Conservation (phyloP, 1,140 invertebrate species). For the Drosophila repletoides region DNA sequence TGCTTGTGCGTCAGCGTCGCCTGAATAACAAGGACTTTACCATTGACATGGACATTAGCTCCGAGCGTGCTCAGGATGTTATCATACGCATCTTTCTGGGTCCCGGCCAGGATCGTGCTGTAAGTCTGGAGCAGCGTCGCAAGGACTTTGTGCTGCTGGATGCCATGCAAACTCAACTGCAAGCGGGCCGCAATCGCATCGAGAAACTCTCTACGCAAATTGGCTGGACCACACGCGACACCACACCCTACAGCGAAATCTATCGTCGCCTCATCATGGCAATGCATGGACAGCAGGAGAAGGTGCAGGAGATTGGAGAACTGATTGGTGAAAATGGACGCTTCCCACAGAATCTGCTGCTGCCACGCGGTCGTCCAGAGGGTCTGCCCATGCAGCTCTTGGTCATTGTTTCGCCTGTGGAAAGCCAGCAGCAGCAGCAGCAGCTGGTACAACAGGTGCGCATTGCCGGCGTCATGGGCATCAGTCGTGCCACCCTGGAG, state of each 20-base stretch:
- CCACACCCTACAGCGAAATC: conserved; percentile 84
- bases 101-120: conserved; percentile 84
- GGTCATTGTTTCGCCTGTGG: conserved; percentile 82
- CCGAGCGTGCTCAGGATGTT: conserved; percentile 82
- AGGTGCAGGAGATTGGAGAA: conserved; percentile 81
- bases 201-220: conserved; percentile 86
- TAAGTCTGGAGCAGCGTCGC: conserved; percentile 84
- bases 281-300: conserved; percentile 72
- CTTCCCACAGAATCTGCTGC: conserved; percentile 85
- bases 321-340: conserved; percentile 83
- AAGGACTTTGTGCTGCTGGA: conserved; percentile 87
- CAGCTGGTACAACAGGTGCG: background rate
- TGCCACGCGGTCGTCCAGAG: conserved; percentile 85
- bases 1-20: conserved; percentile 81
- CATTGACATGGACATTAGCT: conserved; percentile 83
- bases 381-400: conserved; percentile 86
- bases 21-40: conserved; percentile 87
- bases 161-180: conserved; percentile 85
- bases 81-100: conserved; percentile 84
- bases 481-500: conserved; percentile 33
- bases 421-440: conserved; percentile 5
- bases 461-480: conserved; percentile 44
- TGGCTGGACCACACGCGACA: conserved; percentile 85
- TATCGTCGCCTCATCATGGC: conserved; percentile 84
- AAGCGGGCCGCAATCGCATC: conserved; percentile 86